phyloP scores from a whole-genome alignment of 1,140 invertebrate species.

The Ectropis grisescens region DNA sequence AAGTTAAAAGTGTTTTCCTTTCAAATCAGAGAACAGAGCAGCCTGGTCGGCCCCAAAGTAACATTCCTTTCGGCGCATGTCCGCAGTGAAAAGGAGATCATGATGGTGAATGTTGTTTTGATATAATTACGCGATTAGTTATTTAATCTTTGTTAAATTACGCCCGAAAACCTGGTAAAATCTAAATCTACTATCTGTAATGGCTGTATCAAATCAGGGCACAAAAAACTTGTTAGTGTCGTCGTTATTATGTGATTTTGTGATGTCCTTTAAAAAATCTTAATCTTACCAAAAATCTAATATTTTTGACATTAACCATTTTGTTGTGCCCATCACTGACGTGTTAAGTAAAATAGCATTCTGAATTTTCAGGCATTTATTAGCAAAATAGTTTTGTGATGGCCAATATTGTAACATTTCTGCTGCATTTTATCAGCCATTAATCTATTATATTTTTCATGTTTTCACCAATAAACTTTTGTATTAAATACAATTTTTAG shows the following conservation, averaged over 20 bases:
- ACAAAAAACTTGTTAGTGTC: constrained; percentile 70
- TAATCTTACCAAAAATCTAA: constrained; percentile 49
- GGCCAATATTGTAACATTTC: constrained; percentile 69
- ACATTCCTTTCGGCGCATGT: constrained; percentile 67
- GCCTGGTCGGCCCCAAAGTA: constrained; percentile 60
- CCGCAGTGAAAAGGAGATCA: constrained; percentile 62
- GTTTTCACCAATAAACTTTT: constrained; percentile 71
- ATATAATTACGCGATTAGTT: constrained; percentile 51
- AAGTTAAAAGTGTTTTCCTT: constrained; percentile 76
- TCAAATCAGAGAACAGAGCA: constrained; percentile 41
- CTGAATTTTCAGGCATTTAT: constrained; percentile 68
- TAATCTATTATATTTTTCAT: constrained; percentile 71
- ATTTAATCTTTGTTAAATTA: constrained; percentile 49
- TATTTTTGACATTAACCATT: constrained; percentile 62
- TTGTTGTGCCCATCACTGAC: constrained; percentile 61
- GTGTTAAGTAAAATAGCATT: constrained; percentile 57
- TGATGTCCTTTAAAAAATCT: constrained; percentile 49
- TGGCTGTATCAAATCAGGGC: constrained; percentile 61
- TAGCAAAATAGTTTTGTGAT: constrained; percentile 66
- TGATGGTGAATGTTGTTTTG: constrained; percentile 59
- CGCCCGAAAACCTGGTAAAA: constrained; percentile 47
- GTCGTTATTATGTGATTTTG: constrained; percentile 52
- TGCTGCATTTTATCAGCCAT: constrained; percentile 70
- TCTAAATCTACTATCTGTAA: constrained; percentile 47
- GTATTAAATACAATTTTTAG: constrained; percentile 71